phyloP scores from a whole-genome alignment of 92 coral and sea anemone species.

The Pocillopora meandrina region DNA sequence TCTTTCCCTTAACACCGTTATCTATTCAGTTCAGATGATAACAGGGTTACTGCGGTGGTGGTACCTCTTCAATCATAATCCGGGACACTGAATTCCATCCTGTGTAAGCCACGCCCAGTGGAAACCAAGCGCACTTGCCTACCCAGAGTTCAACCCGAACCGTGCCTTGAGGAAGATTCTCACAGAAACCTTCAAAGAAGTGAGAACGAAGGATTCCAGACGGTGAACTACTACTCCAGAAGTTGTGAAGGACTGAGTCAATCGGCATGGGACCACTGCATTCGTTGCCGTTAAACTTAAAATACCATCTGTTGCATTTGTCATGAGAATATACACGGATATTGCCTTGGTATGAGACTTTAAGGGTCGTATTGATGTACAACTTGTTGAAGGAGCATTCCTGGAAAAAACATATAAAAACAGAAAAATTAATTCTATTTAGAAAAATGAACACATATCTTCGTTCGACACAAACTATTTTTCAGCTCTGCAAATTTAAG shows the following conservation, averaged over 20 bases:
- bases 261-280: conserved; percentile 6
- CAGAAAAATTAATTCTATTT: not conserved
- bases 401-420: not conserved
- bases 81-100: conserved; percentile 54
- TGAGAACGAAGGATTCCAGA: not conserved
- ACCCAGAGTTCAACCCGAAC: conserved; percentile 50
- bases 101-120: conserved; percentile 30
- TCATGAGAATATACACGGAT: not conserved
- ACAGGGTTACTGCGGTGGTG: conserved; percentile 27
- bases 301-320: not conserved
- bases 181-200: conserved; percentile 50
- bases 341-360: not conserved
- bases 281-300: conserved; percentile 12
- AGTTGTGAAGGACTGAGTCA: not conserved
- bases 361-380: not conserved
- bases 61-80: conserved; percentile 54
- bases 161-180: conserved; percentile 32
- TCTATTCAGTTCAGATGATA: not conserved
- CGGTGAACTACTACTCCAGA: not conserved
- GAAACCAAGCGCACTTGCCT: conserved; percentile 22
- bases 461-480: not conserved
- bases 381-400: not conserved
- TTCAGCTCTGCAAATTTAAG: not conserved
- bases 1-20: too few species aligned
- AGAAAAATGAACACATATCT: too few species aligned